Base-by-base conservation (phyloP, 2,888 invertebrate species). In the Marronus borbonicus region DNA sequence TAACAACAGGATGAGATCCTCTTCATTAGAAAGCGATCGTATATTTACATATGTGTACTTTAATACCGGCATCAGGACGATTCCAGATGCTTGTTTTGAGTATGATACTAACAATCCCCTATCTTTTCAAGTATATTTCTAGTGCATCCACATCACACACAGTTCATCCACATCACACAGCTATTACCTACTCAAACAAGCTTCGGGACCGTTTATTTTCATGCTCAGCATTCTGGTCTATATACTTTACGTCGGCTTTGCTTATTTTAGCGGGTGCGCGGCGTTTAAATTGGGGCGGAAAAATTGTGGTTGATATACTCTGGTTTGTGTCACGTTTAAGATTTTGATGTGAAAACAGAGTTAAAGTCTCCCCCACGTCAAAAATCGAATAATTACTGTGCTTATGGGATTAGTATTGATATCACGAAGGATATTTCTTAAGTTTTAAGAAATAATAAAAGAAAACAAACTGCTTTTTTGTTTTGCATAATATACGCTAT, bases 41-140 rank as follows among this genome's bases (percentile, higher is more conserved):
- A 44, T 12, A 44, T 44, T 12, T 44, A 44, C 44, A 44, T 44
- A 44, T 12, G 44, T 44, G 8, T 44, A 12, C 44, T 44, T 44
- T 44, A 44, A 44, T 44, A 44, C 8, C 44, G 8, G 12, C 31
- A 36, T 36, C 44, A 12, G 20, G 55, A 55, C 55, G 14, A 20
- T n/a, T 20, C 24, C 31, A 31, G 62, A 62, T 62, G 62, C 62
- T 62, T 28, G 31, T 24, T 62, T 62, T n/a, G 12, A 28, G 62
- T 14, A 36, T 36, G 31, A 36, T 36, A 8, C 28, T 62, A 10
- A 10, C 28, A 31, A 8, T 3, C 10, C 24, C 28, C 20, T 31
- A 44, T 12, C 31, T 0, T 5, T 36, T 36, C 5, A 36, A 60
- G 20, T 20, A 10, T 17, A 3, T 4, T 8, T 20, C 7, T 20